These are phyloP conservation scores for Exephanes ischioxanthus DNA, from an alignment of 2,888 invertebrate species.

Conservation along the genomic window DNA sequence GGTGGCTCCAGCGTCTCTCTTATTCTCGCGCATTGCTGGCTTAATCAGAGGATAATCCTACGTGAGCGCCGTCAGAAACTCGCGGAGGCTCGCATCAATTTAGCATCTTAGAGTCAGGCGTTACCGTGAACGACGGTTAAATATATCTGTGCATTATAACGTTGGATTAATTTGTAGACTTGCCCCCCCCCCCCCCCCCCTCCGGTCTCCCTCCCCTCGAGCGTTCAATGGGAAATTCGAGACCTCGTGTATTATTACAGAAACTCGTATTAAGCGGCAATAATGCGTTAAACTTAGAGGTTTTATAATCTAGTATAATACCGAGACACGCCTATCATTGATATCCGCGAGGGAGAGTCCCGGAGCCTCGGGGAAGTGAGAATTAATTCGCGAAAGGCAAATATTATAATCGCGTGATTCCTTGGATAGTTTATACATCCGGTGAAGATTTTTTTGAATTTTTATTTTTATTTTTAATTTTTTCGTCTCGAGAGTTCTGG, in stretches of 20 bases:
- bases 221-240: constrained; percentile 47
- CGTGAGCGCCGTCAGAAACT: constrained; percentile 35
- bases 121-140: constrained; percentile 58
- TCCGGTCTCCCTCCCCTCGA: neutral
- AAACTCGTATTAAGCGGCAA: constrained; percentile 52
- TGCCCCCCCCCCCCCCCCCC: neutral
- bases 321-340: constrained; percentile 62
- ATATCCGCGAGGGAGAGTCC: constrained; percentile 36
- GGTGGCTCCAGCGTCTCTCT: constrained; percentile 36
- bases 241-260: constrained; percentile 34
- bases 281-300: constrained; percentile 57
- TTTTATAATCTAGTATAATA: constrained; percentile 58
- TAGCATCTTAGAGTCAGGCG: constrained; percentile 58
- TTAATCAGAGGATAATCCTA: constrained; percentile 66
- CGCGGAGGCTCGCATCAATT: constrained; percentile 59
- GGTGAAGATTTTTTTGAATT: constrained; percentile 4
- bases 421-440: constrained; percentile 46
- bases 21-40: constrained; percentile 51
- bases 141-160: constrained; percentile 44
- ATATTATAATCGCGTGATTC: constrained; percentile 59
- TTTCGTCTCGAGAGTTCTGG: neutral
- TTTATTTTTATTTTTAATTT: neutral
- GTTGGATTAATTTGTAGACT: constrained; percentile 48
- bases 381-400: constrained; percentile 57
- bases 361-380: constrained; percentile 14